Base-by-base conservation (phyloP, 2,888 invertebrate species). In the Clanis bilineata region DNA sequence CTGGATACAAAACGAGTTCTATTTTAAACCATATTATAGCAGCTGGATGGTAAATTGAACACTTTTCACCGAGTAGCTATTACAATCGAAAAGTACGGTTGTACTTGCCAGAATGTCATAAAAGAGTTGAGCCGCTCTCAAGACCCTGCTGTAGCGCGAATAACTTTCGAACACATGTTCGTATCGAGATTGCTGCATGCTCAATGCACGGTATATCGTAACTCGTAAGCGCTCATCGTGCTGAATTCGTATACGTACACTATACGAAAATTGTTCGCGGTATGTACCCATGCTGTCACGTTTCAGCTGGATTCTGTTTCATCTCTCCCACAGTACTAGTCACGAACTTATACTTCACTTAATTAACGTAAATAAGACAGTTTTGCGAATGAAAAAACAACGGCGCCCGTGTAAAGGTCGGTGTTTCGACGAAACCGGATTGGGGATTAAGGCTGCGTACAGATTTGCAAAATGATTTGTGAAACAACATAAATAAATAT, bases 291-390 rank as follows among this genome's bases (percentile, higher is more conserved):
- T n/a, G n/a, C 25, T 80, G 78, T 85, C 87, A 87, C 88, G 87
- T 84, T 84, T 80, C 76, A 62, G 66, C 59, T 63, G 69, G 71
- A 71, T 62, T 64, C 65, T 71, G 68, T 65, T 71, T 72, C 63
- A 70, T 44, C 57, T 68, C 85, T 86, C 87, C 79, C 89, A 85
- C 88, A 82, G 82, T 78, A 79, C 89, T 88, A 89, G 90, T 91
- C 91, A 91, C 90, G 91, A 90, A 86, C 86, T 90, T 90, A 90
- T 90, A 88, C 91, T 90, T 90, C 90, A 90, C 90, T 91, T 90
- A 90, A 91, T 91, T 91, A 91, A 85, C 88, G 81, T 86, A 90
- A 91, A 90, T 90, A 88, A 90, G 88, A 88, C 88, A 86, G 86
- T 89, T 89, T 88, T 82, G 83, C 85, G 79, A 84, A 85, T 72